Conservation (phyloP, 2,113 vertebrate species). For the Picathartes gymnocephalus region DNA sequence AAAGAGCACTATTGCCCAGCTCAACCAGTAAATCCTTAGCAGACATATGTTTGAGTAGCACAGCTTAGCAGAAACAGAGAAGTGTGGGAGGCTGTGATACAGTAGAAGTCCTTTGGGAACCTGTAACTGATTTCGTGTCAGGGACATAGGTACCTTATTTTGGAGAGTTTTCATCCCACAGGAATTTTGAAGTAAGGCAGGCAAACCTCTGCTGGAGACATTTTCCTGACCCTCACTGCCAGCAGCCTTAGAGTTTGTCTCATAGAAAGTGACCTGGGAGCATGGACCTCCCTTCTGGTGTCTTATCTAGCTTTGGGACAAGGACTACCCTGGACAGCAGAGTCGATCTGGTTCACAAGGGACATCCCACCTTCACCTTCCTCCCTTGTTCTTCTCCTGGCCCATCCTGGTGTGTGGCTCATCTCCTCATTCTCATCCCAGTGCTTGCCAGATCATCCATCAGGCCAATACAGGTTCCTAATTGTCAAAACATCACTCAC, state of each 20-base stretch:
- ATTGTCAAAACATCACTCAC: not conserved
- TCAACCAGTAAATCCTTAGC: not conserved
- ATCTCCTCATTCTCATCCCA: not conserved
- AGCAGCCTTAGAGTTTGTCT: not conserved
- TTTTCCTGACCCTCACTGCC: not conserved
- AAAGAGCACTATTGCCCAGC: not conserved
- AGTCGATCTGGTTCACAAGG: not conserved
- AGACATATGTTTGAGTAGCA: not conserved
- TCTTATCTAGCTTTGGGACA: not conserved
- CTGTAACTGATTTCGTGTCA: not conserved
- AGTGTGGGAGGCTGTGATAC: not conserved
- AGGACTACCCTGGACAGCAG: not conserved
- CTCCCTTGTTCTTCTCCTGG: not conserved
- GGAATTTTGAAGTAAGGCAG: not conserved
- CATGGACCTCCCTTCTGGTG: accelerated
- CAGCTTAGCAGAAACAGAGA: not conserved
- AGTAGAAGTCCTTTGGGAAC: not conserved
- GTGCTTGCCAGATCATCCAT: not conserved
- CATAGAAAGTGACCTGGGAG: not conserved
- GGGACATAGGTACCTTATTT: not conserved
- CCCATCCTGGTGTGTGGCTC: not conserved
- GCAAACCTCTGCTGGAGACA: not conserved
- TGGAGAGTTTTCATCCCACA: not conserved
- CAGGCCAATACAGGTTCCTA: not conserved
- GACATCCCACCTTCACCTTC: not conserved